Conservation (phyloP, 2,888 invertebrate genomes). For the Rhagonycha fulva region DNA sequence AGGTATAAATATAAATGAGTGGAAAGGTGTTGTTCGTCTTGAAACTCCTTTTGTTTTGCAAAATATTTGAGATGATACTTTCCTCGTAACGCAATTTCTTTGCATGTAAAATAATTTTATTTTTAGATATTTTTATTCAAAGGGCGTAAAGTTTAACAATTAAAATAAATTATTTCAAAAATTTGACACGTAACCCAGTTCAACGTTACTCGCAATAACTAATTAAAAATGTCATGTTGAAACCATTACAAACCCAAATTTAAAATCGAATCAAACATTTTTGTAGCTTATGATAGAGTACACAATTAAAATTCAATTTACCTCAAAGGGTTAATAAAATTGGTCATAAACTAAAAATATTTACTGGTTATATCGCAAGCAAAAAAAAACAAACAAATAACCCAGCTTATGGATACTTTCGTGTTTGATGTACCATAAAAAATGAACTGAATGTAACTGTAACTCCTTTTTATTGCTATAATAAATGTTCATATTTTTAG, state of each 20-base stretch:
- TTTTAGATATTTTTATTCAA: not conserved
- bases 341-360: not conserved
- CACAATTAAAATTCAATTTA: not conserved
- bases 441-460: not conserved
- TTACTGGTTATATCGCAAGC: not conserved
- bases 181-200: not conserved
- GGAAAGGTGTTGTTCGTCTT: not conserved
- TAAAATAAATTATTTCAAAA: not conserved
- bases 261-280: not conserved
- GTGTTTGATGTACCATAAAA: not conserved
- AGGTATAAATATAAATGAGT: conserved; percentile 2
- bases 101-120: not conserved
- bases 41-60: not conserved
- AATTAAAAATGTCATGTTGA: not conserved
- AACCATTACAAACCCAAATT: not conserved
- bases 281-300: not conserved
- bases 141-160: not conserved
- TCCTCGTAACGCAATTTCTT: not conserved
- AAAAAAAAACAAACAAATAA: not conserved
- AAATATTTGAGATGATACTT: not conserved
- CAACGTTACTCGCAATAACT: not conserved
- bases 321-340: not conserved
- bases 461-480: not conserved
- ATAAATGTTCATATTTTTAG: not conserved
- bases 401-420: not conserved